These are phyloP conservation scores for Cnemophilus loriae DNA, from an alignment of 2,113 vertebrate genomes.

Conservation along the genomic window DNA sequence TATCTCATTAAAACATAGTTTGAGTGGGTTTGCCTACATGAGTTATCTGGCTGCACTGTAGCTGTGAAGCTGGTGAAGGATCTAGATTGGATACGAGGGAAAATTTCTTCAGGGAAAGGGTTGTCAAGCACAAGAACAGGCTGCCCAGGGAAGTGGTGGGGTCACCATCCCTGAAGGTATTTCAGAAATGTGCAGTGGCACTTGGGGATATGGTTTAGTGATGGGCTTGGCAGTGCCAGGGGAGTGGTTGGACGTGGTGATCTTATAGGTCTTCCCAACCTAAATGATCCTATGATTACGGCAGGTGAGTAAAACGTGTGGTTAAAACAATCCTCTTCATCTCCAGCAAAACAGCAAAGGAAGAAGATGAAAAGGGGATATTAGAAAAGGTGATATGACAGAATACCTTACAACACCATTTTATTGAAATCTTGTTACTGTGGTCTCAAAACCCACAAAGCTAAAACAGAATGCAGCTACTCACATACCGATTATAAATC, in stretches of 20 bases:
- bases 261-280: background rate
- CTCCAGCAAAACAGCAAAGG: background rate
- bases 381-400: background rate
- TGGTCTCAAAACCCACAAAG: background rate
- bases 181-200: background rate
- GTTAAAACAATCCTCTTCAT: background rate
- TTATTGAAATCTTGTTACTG: background rate
- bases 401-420: background rate
- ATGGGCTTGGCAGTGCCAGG: background rate
- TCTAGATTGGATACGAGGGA: background rate
- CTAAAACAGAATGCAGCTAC: background rate
- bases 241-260: background rate
- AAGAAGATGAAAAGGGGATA: background rate
- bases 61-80: background rate
- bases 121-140: background rate
- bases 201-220: background rate
- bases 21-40: slow-evolving; percentile 4
- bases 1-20: background rate
- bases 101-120: background rate
- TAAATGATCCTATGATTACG: background rate
- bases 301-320: background rate
- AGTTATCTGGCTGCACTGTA: background rate
- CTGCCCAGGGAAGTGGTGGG: background rate
- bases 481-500: background rate
- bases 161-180: background rate